phyloP scores from a whole-genome alignment of 2,113 vertebrate species.

The Megaleporinus macrocephalus region DNA sequence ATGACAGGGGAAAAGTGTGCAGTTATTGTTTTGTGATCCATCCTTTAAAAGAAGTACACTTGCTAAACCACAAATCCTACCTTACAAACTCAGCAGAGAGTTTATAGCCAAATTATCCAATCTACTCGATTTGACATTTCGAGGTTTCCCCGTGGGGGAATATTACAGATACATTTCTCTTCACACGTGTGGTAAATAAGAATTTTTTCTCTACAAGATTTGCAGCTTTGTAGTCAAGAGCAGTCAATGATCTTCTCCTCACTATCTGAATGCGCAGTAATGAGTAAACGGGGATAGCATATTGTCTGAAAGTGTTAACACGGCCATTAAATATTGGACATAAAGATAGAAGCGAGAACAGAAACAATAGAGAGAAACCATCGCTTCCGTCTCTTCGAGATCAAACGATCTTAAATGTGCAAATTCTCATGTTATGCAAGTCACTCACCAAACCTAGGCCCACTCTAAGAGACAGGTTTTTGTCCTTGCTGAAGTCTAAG shows the following conservation, averaged over 20 bases:
- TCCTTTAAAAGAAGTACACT: too few species aligned
- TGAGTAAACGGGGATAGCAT: too few species aligned
- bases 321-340: background rate
- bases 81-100: background rate
- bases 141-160: background rate
- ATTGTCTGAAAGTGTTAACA: background rate
- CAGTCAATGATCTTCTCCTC: background rate
- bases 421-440: constrained; percentile 25
- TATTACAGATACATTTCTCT: background rate
- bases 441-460: background rate
- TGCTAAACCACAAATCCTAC: too few species aligned
- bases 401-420: constrained; percentile 27
- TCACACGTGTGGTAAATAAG: background rate
- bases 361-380: too few species aligned
- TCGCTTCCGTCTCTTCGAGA: background rate
- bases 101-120: background rate
- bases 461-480: background rate
- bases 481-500: background rate
- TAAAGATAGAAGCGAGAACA: background rate
- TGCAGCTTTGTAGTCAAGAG: background rate
- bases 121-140: background rate
- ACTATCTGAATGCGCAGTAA: background rate
- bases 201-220: background rate
- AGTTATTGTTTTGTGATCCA: too few species aligned
- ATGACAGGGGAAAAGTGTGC: too few species aligned